These are phyloP conservation scores for Oscheius sp. DNA, from an alignment of 2,888 invertebrate genomes.

Conservation along the genomic window DNA sequence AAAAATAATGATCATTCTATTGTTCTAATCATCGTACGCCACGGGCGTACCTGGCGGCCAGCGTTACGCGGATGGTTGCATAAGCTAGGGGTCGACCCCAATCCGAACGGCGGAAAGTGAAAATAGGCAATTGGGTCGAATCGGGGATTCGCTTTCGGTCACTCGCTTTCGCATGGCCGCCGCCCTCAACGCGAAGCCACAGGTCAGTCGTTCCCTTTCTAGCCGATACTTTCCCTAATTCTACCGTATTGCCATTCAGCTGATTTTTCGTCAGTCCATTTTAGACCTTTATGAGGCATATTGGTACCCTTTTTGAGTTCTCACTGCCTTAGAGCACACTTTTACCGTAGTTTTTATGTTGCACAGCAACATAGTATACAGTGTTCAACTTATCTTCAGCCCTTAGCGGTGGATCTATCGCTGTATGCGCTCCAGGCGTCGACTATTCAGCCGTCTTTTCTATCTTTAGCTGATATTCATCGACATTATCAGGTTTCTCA, in stretches of 20 bases:
- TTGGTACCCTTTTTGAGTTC: not conserved
- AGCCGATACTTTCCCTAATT: conserved; percentile 21
- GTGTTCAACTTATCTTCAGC: conserved; percentile 16
- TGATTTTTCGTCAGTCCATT: no score
- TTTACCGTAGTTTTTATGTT: no score
- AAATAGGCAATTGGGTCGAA: conserved; percentile 53
- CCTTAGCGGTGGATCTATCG: conserved; percentile 18
- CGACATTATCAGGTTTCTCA: conserved; percentile 27
- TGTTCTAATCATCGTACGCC: no score
- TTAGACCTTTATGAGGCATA: not conserved
- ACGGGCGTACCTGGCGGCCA: conserved; percentile 19
- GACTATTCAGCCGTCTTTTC: conserved; percentile 16
- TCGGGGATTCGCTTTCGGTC: conserved; percentile 26
- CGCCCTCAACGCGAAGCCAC: conserved; percentile 30
- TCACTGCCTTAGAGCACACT: not conserved
- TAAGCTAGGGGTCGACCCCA: conserved; percentile 29
- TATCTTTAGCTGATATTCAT: conserved; percentile 24
- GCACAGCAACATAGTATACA: not conserved
- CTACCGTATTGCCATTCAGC: conserved; percentile 3
- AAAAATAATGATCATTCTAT: no score
- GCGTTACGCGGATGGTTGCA: conserved; percentile 29
- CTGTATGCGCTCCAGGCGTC: conserved; percentile 7
- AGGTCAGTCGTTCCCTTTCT: conserved; percentile 29
- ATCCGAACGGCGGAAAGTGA: conserved; percentile 44
- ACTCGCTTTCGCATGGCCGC: conserved; percentile 31